Conservation (phyloP, 2,797 vertebrate species). For the Urocyon cinereoargenteus region DNA sequence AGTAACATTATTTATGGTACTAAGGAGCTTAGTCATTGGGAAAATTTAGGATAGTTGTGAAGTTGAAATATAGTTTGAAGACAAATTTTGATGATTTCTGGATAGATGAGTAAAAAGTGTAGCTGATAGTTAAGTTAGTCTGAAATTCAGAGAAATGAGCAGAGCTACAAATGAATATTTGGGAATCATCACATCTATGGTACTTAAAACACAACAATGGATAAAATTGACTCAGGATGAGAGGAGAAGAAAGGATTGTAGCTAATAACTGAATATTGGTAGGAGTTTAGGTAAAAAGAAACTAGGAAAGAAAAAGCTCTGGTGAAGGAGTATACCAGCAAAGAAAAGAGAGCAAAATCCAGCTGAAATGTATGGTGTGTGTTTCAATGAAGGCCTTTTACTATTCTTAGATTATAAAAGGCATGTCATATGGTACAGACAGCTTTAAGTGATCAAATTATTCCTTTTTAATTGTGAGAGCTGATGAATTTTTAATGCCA, state of each 20-base stretch:
- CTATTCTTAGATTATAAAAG: slow-evolving; percentile 7
- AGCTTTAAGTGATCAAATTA: slow-evolving; percentile 38
- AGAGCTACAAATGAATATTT: neutral
- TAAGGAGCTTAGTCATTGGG: neutral
- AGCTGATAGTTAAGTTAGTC: neutral
- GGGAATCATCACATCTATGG: neutral
- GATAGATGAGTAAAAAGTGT: neutral
- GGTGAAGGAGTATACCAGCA: neutral
- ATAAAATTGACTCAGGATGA: neutral
- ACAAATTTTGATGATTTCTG: neutral
- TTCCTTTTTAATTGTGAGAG: neutral
- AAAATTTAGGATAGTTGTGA: neutral
- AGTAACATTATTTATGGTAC: neutral
- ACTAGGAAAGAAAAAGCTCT: neutral
- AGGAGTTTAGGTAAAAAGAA: neutral
- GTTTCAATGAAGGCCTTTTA: neutral
- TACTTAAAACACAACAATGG: neutral
- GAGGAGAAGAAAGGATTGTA: neutral
- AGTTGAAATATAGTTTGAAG: neutral
- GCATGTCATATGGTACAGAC: neutral
- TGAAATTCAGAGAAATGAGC: neutral
- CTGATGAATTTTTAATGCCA: neutral
- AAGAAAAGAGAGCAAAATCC: neutral
- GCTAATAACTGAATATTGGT: neutral
- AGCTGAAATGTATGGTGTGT: neutral